Percentiles rank a stretch among this genome's conserved stretches.
Conservation (phyloP, 2,113 vertebrate species). For the Pseudopipra pipra region DNA sequence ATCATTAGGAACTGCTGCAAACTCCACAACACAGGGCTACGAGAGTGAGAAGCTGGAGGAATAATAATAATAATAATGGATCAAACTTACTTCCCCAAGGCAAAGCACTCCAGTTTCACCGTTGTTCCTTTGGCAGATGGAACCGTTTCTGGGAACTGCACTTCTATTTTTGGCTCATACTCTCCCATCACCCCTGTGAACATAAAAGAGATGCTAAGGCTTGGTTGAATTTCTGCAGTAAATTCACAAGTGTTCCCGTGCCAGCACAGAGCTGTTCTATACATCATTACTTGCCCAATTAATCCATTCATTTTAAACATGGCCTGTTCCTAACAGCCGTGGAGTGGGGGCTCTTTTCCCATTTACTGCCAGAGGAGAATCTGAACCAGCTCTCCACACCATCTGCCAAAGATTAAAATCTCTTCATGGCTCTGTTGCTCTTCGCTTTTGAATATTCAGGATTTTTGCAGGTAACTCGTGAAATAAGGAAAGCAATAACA, state of each 20-base stretch:
- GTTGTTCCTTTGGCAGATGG: conserved; percentile 90
- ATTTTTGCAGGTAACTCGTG: conserved; percentile 1
- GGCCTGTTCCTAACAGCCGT: conserved; percentile 29
- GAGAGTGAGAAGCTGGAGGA: background rate
- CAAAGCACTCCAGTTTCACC: conserved; percentile 94
- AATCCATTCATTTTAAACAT: conserved; percentile 54
- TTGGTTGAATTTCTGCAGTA: conserved; percentile 26
- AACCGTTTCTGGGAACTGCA: conserved; percentile 93
- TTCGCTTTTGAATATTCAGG: background rate
- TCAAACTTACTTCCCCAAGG: conserved; percentile 94
- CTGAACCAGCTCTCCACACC: conserved; percentile 2
- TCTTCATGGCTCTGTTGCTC: background rate
- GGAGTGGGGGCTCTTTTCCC: conserved; percentile 32
- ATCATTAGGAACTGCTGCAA: background rate
- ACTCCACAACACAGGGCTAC: background rate
- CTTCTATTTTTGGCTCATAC: conserved; percentile 99
- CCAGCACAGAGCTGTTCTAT: background rate
- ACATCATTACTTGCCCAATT: conserved; percentile 52
- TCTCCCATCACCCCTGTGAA: conserved; percentile 96
- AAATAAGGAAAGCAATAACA: background rate
- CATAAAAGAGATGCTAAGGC: conserved; percentile 41
- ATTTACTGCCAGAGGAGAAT: conserved; percentile 49
- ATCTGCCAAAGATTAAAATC: conserved; percentile 54
- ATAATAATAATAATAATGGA: background rate
- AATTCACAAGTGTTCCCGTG: background rate